Percentiles rank a stretch among this genome's conserved stretches.
Conservation (phyloP, 2,888 invertebrate genomes). For the Nomada ferruginata region DNA sequence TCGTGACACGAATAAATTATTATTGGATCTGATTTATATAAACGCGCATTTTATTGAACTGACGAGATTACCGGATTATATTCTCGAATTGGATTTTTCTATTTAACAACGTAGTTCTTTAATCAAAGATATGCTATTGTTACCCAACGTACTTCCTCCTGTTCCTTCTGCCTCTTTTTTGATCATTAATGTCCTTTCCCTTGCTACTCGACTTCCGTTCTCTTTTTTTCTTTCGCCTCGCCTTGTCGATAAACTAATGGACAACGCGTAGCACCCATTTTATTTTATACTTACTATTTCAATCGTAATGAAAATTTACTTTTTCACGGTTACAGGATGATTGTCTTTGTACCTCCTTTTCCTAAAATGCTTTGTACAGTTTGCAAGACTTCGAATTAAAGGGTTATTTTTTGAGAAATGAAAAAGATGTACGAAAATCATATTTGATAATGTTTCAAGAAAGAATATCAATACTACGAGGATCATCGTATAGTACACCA, state of each 20-base stretch:
- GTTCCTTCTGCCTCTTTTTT: background rate
- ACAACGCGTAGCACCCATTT: conserved; percentile 30
- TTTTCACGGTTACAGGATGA: conserved; percentile 57
- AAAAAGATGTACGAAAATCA: background rate
- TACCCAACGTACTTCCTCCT: conserved; percentile 69
- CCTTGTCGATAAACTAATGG: conserved; percentile 9
- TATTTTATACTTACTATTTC: conserved; percentile 31
- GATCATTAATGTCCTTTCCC: background rate
- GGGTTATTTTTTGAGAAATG: conserved; percentile 37
- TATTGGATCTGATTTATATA: conserved; percentile 67
- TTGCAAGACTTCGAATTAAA: conserved; percentile 61
- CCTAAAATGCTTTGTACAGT: conserved; percentile 68
- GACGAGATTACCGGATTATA: conserved; percentile 23
- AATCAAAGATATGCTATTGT: conserved; percentile 47
- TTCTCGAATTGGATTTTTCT: conserved; percentile 25
- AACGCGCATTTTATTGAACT: conserved; percentile 61
- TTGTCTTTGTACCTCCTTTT: conserved; percentile 65
- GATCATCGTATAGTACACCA: conserved; percentile 55
- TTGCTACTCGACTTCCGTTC: background rate
- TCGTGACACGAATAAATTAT: conserved; percentile 70
- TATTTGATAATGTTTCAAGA: background rate
- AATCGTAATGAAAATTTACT: conserved; percentile 21
- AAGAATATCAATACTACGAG: conserved; percentile 52
- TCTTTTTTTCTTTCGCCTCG: background rate
- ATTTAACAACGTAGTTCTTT: conserved; percentile 29